phyloP scores from a whole-genome alignment of 2,797 vertebrate species.

The Argyrosomus regius region DNA sequence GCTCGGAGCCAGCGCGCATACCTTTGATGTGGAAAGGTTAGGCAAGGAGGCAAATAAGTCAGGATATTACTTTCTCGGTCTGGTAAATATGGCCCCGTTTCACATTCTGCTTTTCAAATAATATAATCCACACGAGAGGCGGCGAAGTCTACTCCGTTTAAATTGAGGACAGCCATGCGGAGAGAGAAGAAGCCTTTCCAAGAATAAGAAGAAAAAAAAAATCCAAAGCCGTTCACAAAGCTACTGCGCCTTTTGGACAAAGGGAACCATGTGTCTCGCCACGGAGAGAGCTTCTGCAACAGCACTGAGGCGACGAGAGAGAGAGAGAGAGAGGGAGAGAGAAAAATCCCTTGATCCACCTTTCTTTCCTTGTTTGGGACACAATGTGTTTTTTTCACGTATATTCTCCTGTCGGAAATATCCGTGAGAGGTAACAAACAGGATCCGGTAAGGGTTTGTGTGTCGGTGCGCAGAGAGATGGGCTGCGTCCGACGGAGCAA shows the following conservation, averaged over 20 bases:
- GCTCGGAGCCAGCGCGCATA: conserved; percentile 69
- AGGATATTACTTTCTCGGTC: conserved; percentile 78
- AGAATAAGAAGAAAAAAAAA: conserved; percentile 52
- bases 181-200: conserved; percentile 75
- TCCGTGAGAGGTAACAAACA: conserved; percentile 66
- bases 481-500: conserved; percentile 70
- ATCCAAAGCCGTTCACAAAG: conserved; percentile 76
- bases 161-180: conserved; percentile 81
- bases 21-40: conserved; percentile 79
- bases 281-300: conserved; percentile 73
- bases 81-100: conserved; percentile 77
- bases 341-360: conserved; percentile 69
- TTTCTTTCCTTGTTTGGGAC: conserved; percentile 47
- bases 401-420: conserved; percentile 77
- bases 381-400: conserved; percentile 40
- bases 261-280: conserved; percentile 90
- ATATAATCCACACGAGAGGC: conserved; percentile 84
- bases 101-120: conserved; percentile 83
- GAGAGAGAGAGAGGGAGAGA: conserved; percentile 30
- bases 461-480: conserved; percentile 63
- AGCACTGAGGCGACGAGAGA: conserved; percentile 58
- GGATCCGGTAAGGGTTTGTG: conserved; percentile 68
- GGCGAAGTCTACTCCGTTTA: conserved; percentile 79
- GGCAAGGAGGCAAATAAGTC: conserved; percentile 70
- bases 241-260: conserved; percentile 89